A percentile compares a stretch with the other conserved stretches of the same genome.
phyloP scores from a whole-genome alignment of 2,888 invertebrate genomes.

The Drosophila affinis region DNA sequence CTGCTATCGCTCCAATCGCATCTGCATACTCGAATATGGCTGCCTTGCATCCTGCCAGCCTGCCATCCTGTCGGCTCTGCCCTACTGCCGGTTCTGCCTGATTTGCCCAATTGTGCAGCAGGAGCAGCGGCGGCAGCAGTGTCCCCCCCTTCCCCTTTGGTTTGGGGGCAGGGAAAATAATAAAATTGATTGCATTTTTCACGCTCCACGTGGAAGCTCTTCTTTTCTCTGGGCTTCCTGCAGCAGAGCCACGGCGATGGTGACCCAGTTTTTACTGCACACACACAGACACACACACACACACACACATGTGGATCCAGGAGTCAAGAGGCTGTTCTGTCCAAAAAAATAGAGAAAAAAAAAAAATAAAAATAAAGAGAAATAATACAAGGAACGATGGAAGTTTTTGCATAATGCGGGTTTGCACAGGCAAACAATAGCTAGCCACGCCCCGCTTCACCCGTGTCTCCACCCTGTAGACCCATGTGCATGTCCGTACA shows the following conservation, averaged over 20 bases:
- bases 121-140: constrained; percentile 8
- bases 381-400: constrained; percentile 37
- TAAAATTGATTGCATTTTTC: constrained; percentile 77
- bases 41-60: constrained; percentile 24
- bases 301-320: constrained; percentile 14
- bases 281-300: constrained; percentile 7
- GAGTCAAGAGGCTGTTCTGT: constrained; percentile 22
- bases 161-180: constrained; percentile 26
- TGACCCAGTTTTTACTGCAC: constrained; percentile 43
- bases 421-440: constrained; percentile 48
- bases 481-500: no score
- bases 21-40: constrained; percentile 10
- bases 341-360: constrained; percentile 25
- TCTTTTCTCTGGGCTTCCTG: constrained; percentile 22
- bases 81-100: constrained; percentile 53
- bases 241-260: constrained; percentile 22
- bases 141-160: not conserved
- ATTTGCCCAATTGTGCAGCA: constrained; percentile 73
- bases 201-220: constrained; percentile 50
- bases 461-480: not conserved
- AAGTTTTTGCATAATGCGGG: constrained; percentile 75
- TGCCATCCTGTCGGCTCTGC: constrained; percentile 58
- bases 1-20: constrained; percentile 19
- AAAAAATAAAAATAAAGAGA: constrained; percentile 28
- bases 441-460: not conserved